These are phyloP conservation scores for Gambusia affinis DNA, from an alignment of 2,113 vertebrate species.

Conservation along the genomic window DNA sequence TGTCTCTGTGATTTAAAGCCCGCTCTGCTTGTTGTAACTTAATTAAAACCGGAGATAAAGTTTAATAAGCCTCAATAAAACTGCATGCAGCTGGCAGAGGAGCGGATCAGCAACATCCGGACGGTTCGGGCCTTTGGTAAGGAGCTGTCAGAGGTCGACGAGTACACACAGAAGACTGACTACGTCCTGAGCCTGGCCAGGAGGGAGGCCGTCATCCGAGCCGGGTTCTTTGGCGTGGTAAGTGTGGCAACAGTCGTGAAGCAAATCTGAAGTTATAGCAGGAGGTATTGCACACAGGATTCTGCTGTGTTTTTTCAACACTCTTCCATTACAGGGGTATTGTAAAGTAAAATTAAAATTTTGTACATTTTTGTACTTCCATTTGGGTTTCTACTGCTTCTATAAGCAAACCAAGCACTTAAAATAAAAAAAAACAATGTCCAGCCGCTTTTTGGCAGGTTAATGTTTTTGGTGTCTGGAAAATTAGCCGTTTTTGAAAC, in stretches of 20 bases:
- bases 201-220: constrained; percentile 86
- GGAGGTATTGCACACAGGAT: constrained; percentile 32
- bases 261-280: constrained; percentile 33
- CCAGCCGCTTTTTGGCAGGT: no score
- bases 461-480: no score
- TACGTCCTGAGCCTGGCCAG: constrained; percentile 85
- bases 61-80: constrained; percentile 19
- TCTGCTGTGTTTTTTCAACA: constrained; percentile 40
- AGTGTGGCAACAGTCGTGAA: constrained; percentile 60
- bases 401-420: no score
- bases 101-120: constrained; percentile 94
- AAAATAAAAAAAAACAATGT: no score
- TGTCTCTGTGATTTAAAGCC: neutral
- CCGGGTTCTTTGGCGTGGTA: constrained; percentile 94
- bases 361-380: no score
- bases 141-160: constrained; percentile 86
- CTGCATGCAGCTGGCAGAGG: constrained; percentile 89
- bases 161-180: constrained; percentile 83
- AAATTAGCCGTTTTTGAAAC: no score
- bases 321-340: constrained; percentile 5
- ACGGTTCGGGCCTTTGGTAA: constrained; percentile 96
- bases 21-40: neutral
- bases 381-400: no score
- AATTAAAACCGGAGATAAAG: constrained; percentile 19
- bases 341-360: no score